Conservation (phyloP, 1,140 invertebrate genomes). For the Pseudomyrmex cubaensis region DNA sequence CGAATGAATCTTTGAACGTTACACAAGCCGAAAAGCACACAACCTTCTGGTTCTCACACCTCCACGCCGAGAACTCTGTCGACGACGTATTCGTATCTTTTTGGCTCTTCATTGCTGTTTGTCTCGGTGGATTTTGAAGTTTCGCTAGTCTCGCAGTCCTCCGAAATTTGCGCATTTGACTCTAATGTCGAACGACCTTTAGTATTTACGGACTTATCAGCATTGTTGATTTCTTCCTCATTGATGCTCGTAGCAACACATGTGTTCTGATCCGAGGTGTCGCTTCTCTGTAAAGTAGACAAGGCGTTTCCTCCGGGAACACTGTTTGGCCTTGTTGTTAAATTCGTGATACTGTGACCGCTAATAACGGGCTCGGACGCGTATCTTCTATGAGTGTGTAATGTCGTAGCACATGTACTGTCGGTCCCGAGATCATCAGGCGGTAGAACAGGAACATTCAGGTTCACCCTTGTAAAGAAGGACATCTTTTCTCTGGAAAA, state of each 20-base stretch:
- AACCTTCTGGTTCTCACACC: conserved; percentile 77
- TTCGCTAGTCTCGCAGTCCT: conserved; percentile 58
- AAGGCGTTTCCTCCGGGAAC: conserved; percentile 45
- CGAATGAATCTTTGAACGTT: conserved; percentile 3
- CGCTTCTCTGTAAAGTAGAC: neutral
- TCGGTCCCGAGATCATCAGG: conserved; percentile 85
- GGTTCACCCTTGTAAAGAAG: conserved; percentile 94
- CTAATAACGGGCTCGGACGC: conserved; percentile 77
- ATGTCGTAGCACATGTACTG: conserved; percentile 9
- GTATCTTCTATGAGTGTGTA: conserved; percentile 77
- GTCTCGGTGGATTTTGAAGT: conserved; percentile 69
- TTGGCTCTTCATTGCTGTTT: conserved; percentile 82
- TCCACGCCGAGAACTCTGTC: conserved; percentile 89
- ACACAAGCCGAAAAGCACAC: neutral
- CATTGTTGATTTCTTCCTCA: conserved; percentile 54
- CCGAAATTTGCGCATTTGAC: conserved; percentile 21
- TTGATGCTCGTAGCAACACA: neutral
- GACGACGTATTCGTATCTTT: conserved; percentile 89
- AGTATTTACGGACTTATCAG: conserved; percentile 66
- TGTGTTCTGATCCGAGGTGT: conserved; percentile 30
- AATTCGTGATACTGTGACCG: conserved; percentile 56
- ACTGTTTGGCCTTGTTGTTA: conserved; percentile 40
- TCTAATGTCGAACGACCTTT: conserved; percentile 52
- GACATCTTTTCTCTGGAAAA: conserved; percentile 96
- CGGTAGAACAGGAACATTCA: conserved; percentile 91